Base-by-base conservation (phyloP, 2,888 invertebrate species). In the Poecilus cupreus region DNA sequence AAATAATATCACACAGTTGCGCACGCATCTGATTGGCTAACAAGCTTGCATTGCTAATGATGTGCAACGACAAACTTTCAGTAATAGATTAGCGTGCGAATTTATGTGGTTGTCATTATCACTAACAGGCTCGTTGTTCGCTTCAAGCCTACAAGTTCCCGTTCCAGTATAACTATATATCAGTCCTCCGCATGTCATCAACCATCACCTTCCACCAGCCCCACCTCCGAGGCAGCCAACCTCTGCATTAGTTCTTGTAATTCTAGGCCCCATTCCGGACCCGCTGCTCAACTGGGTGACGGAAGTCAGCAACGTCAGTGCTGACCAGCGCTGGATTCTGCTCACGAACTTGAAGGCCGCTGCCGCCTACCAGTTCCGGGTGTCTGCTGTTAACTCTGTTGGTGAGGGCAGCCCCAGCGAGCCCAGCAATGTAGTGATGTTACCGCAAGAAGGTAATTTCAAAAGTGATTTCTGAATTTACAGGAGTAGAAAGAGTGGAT, bases 371-470 rank as follows among this genome's bases (percentile, higher is more conserved):
- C 97, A 98, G 88, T 99, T 99, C 89, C 92, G 98, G 83, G 96
- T 99, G n/a, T 96, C 96, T 83, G 98, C 99, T 11, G 95, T 98
- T 10, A 99, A 99, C 89, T 95, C 95, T 72, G 98, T 98, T 0
- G 99, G 99, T 0, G 97, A 98, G 88, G 98, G 99, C 2, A 94
- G 95, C 0, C 94, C 97, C 1, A 98, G 98, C 0, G 94, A 95
- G 82, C 95, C 98, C 0, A 97, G 97, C 84, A 96, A 96, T 86
- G 93, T 96, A 76, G 93, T 99, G 77, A 95, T 96, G 85, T 91
- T 99, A 84, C 99, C 99, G 0, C 98, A 98, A 91, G 98, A 98
- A 94, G 97, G 97, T 98, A 92, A n/a, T n/a, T n/a, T n/a, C n/a
- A n/a, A n/a, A n/a, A n/a, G n/a, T n/a, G n/a, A n/a, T n/a, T n/a